Evolutionary conservation across 2,113 vertebrate genomes (phyloP).

Genomic region (Hippocampus comes): DNA sequence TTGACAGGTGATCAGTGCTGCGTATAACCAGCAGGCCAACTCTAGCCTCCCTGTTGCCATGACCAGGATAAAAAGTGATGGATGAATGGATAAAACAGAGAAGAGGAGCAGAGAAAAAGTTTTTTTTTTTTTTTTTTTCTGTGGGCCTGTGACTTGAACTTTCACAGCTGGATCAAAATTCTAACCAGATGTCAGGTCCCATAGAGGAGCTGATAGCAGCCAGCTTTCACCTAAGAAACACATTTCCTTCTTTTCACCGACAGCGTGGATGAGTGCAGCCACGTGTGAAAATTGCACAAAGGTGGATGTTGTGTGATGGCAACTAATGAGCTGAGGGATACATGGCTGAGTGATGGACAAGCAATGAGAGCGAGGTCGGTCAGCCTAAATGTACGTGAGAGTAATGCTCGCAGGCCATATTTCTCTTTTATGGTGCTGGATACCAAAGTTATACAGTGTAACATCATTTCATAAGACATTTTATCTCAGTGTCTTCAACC

Average conservation of each 20-base stretch:
- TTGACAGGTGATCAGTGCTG: not conserved
- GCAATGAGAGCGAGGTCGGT: not conserved
- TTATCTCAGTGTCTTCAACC: not conserved
- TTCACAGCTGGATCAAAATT: not conserved
- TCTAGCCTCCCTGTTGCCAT: not conserved
- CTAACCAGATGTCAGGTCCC: not conserved
- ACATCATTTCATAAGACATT: not conserved
- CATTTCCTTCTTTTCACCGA: conserved; percentile 7
- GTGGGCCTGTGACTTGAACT: conserved; percentile 1
- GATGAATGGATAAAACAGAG: not conserved
- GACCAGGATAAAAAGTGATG: not conserved
- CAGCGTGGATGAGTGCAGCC: not conserved
- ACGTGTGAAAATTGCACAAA: conserved; percentile 3
- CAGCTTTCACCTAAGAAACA: conserved; percentile 3
- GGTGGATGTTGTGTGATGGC: not conserved
- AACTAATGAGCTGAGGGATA: conserved; percentile 10
- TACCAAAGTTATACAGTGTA: conserved; percentile 10
- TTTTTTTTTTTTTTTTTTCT: not conserved
- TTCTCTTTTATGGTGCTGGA: conserved; percentile 18
- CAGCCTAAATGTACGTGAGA: conserved; percentile 4
- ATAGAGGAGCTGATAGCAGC: not conserved
- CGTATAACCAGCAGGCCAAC: not conserved
- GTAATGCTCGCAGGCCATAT: conserved; percentile 2
- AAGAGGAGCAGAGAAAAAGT: not conserved
- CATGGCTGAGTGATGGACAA: not conserved